Evolutionary conservation across 1,140 invertebrate species (phyloP).

Genomic region (Steinernema khuongi): DNA sequence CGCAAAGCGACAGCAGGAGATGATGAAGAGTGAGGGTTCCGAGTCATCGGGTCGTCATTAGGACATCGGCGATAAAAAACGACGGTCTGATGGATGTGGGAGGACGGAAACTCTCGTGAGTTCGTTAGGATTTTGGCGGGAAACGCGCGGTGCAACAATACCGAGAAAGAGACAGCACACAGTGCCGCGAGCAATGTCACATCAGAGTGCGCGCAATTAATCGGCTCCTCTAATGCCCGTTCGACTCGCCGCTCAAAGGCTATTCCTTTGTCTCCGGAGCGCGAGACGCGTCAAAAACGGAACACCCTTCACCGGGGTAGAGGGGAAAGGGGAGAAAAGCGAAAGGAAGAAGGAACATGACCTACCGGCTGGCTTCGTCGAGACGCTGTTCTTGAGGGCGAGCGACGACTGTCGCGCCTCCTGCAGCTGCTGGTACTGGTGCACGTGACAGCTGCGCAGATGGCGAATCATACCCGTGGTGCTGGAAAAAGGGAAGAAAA

Average conservation of each 20-base stretch:
- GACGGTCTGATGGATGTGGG: neutral
- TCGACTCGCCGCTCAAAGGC: neutral
- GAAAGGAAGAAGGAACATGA: constrained; percentile 16
- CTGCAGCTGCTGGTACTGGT: constrained; percentile 38
- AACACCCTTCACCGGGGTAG: constrained; percentile 23
- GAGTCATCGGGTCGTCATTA: neutral
- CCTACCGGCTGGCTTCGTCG: constrained; percentile 8
- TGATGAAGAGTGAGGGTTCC: neutral
- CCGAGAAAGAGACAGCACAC: neutral
- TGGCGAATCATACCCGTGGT: constrained; percentile 42
- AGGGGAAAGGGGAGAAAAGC: constrained; percentile 26
- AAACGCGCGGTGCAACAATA: constrained; percentile 5
- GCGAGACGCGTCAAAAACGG: constrained; percentile 21
- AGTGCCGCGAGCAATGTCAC: constrained; percentile 13
- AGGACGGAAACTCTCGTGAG: constrained; percentile 6
- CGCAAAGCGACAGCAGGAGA: neutral
- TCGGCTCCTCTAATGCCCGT: constrained; percentile 15
- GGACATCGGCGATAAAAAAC: constrained; percentile 2
- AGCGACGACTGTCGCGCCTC: constrained; percentile 30
- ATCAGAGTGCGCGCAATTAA: constrained; percentile 17
- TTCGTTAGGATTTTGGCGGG: neutral
- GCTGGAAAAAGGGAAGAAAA: constrained; percentile 27
- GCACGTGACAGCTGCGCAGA: constrained; percentile 36
- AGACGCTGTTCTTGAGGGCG: neutral
- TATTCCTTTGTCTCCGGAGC: constrained; percentile 21